Evolutionary conservation across 2,797 vertebrate genomes (phyloP).

Genomic region (Tragelaphus oryx): DNA sequence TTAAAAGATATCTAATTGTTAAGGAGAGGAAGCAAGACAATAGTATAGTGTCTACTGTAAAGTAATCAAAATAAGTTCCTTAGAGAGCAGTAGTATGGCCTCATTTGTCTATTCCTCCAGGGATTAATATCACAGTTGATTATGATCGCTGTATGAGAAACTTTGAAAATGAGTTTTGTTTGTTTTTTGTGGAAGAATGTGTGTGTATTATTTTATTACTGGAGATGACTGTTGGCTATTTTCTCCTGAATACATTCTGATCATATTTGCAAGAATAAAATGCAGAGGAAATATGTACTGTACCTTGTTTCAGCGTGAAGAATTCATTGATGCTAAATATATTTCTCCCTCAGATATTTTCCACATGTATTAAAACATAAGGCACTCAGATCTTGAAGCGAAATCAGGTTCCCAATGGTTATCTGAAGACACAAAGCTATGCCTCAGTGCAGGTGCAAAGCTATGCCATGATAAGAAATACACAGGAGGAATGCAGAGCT

Average conservation of each 20-base stretch:
- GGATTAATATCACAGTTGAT: neutral
- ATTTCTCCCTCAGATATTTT: neutral
- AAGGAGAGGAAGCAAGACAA: fast-evolving
- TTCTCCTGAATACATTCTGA: neutral
- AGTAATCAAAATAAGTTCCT: neutral
- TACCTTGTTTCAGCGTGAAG: neutral
- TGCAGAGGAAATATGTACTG: neutral
- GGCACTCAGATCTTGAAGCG: neutral
- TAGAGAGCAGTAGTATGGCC: neutral
- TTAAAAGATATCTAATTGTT: neutral
- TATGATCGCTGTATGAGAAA: neutral
- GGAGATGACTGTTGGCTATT: neutral
- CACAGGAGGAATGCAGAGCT: neutral
- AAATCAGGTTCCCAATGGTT: neutral
- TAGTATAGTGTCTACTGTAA: neutral
- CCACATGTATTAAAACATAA: neutral
- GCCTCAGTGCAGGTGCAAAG: neutral
- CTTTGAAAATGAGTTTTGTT: neutral
- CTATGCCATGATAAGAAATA: neutral
- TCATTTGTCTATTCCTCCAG: neutral
- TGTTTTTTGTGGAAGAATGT: neutral
- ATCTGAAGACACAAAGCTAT: neutral
- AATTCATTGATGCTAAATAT: neutral
- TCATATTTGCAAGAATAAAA: neutral
- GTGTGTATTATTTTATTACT: neutral